Evolutionary conservation across 2,888 invertebrate genomes (phyloP).

Genomic region (Drosophila differens): DNA sequence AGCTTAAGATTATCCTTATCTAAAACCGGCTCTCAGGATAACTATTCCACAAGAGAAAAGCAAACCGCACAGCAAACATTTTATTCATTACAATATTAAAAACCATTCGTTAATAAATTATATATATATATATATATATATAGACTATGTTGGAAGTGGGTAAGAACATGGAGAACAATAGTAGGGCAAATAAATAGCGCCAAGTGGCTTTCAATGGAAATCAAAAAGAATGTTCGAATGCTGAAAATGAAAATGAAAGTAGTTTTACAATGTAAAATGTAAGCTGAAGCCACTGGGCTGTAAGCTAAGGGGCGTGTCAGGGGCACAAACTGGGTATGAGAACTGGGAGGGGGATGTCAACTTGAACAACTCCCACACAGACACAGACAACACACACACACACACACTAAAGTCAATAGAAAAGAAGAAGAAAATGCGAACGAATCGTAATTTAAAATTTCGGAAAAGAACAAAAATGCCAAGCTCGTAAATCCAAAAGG

Average conservation of each 20-base stretch:
- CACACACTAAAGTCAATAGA: slow-evolving; percentile 41
- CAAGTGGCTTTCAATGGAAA: slow-evolving; percentile 36
- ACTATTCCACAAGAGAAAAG: accelerated
- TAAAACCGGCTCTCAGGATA: neutral
- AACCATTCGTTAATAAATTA: neutral
- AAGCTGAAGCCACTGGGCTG: neutral
- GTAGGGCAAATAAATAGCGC: slow-evolving; percentile 3
- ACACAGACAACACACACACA: neutral
- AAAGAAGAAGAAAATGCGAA: slow-evolving; percentile 46
- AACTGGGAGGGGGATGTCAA: neutral
- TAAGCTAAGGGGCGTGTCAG: slow-evolving; percentile 23
- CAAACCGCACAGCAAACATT: neutral
- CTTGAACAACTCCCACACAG: slow-evolving; percentile 13
- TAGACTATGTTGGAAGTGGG: neutral
- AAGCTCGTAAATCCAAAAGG: slow-evolving; percentile 65
- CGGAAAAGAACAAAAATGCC: slow-evolving; percentile 63
- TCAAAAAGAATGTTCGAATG: slow-evolving; percentile 49
- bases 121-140: neutral
- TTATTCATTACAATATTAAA: neutral
- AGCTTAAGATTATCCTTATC: neutral
- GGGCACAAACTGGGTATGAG: slow-evolving; percentile 2
- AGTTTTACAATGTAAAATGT: neutral
- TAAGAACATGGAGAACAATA: neutral
- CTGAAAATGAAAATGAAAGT: slow-evolving; percentile 66
- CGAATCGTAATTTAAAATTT: slow-evolving; percentile 77